Evolutionary conservation across 1,140 invertebrate genomes (phyloP), one percentile per base, ranked within the genome.

Genomic region (Formica exsecta): DNA sequence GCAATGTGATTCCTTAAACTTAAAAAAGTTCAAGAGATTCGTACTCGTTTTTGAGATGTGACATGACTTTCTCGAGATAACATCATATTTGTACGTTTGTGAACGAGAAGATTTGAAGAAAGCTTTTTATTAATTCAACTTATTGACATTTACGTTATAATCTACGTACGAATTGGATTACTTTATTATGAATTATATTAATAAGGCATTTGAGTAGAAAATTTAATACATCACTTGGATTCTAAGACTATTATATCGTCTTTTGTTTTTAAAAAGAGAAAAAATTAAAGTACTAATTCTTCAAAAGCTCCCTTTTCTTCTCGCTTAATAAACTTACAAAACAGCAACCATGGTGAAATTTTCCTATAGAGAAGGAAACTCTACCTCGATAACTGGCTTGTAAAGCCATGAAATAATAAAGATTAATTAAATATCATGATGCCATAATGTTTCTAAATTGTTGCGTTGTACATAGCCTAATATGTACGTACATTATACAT

Each of bases 381-480:
- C n/a, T 2, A 73, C 48, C 19, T 73, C 54, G 44, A 79, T 38
- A n/a, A 54, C 25, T 57, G 22, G 1, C 9, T 73, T 13, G 25
- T 59, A 57, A 59, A 81, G 36, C 38, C 38, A 61, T 32, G 25
- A 61, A 73, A 41, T 83, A 62, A 83, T 74, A 54, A 83, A 74
- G 54, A 83, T 83, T 73, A 81, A 81, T 81, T 74, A 83, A 83
- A 25, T 57, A 32, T 61, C n/a, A 48, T 36, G 51, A 38, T 36
- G 29, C 1, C 13, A 25, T n/a, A 32, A 74, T 74, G 66, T 61
- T 81, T 73, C 25, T 81, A 73, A 81, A 73, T 81, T 61, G 68
- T 80, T 70, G 44, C 22, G 70, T 83, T 66, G 16, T 38, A 61
- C 51, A 8, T 41, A 41, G 38, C 32, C 2, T 32, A 1, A 4